These are phyloP conservation scores for Cryptus viduatorius DNA, from an alignment of 2,888 invertebrate species.

Conservation along the genomic window DNA sequence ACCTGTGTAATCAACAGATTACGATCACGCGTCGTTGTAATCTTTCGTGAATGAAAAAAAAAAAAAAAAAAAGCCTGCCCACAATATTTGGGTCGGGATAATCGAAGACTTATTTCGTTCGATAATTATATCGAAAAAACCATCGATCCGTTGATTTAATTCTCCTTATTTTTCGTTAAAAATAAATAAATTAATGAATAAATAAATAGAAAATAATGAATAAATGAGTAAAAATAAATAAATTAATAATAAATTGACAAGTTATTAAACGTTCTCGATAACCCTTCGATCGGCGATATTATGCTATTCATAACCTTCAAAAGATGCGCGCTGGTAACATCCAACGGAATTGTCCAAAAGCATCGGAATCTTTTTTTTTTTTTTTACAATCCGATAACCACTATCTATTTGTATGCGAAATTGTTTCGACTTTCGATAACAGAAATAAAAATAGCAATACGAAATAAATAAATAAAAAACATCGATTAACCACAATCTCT, in stretches of 20 bases:
- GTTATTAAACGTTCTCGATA: not conserved
- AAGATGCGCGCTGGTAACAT: not conserved
- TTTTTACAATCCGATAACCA: not conserved
- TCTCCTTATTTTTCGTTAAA: too few species aligned
- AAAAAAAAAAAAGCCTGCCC: not conserved
- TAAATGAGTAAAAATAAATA: too few species aligned
- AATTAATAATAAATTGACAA: too few species aligned
- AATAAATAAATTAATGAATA: too few species aligned
- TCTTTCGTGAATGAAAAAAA: conserved; percentile 3
- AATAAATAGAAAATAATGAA: too few species aligned
- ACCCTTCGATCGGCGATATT: not conserved
- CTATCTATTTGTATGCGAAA: not conserved
- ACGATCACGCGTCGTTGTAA: not conserved
- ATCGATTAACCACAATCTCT: too few species aligned
- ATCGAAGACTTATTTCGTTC: not conserved
- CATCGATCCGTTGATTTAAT: too few species aligned
- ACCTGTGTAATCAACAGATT: conserved; percentile 14
- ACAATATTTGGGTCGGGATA: not conserved
- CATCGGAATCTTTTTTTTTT: not conserved
- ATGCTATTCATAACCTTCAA: not conserved
- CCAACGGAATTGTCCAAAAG: not conserved
- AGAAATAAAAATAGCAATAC: not conserved
- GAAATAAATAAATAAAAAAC: too few species aligned
- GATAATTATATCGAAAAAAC: too few species aligned
- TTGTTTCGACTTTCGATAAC: not conserved